Base-by-base conservation (phyloP, 2,113 vertebrate genomes). In the Dendrocopos noguchii region DNA sequence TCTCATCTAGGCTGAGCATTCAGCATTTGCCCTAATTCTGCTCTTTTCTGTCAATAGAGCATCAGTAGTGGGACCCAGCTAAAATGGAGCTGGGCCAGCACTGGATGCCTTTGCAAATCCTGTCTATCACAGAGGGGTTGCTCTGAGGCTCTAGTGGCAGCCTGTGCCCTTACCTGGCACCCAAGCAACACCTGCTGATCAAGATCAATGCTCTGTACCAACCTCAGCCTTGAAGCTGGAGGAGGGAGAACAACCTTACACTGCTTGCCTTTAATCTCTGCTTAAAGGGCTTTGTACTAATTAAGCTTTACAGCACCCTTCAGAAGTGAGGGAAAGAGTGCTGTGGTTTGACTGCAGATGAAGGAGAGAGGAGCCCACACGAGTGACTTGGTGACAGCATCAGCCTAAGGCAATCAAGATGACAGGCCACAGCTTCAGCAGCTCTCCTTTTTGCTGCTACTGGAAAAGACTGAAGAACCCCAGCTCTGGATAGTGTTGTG, bases 241-340 rank as follows among this genome's bases (percentile, higher is more conserved):
- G 25, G 20, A 87, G 44, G n/a, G n/a, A 27, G 17, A 10, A 84
- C 55, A 29, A 65, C 39, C 34, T 5, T 0, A 57, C 80, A 34
- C 14, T 19, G 29, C 22, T 84, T 15, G 79, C 39, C 50, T 74
- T 86, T 87, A 89, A 77, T 86, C 59, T 70, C 81, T 85, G 44
- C 78, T 94, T 50, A 63, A 21, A 93, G 22, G 87, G 31, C 42
- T 93, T 86, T 85, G 68, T 74, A 56, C 52, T 94, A 90, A 90
- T 87, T 85, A 90, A 77, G 86, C 7, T 88, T 87, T 86, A 72
- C n/a, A 87, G 50, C 53, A 52, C 63, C 55, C 57, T 68, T 78
- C n/a, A 68, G 53, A 92, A 89, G 12, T 4, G 50, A 65, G 24
- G 65, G 33, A 36, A 57, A 24, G 59, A 75, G 34, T 33, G n/a